Evolutionary conservation across 2,888 invertebrate species (phyloP).

Genomic region (Scelioninae gen. 1): DNA sequence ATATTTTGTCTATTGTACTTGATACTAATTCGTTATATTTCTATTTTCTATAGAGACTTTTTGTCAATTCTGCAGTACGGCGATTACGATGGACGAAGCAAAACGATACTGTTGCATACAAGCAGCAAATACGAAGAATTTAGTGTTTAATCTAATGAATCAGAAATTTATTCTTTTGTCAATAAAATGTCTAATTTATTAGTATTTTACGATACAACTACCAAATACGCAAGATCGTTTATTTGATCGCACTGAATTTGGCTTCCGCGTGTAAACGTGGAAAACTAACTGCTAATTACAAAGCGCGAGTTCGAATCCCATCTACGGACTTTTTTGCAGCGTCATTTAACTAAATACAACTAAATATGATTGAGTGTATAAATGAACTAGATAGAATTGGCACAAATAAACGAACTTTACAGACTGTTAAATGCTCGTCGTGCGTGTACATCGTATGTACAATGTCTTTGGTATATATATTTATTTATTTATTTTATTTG

Average conservation of each 20-base stretch:
- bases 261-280: slow-evolving; percentile 1
- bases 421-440: too few species aligned
- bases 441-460: too few species aligned
- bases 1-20: slow-evolving; percentile 23
- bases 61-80: slow-evolving; percentile 27
- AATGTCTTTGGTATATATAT: too few species aligned
- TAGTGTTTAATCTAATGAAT: too few species aligned
- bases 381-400: too few species aligned
- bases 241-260: not conserved
- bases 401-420: too few species aligned
- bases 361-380: too few species aligned
- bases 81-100: slow-evolving; percentile 33
- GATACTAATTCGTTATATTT: slow-evolving; percentile 25
- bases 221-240: not conserved
- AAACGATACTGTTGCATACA: slow-evolving; percentile 10
- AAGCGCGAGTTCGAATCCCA: slow-evolving; percentile 34
- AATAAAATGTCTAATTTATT: too few species aligned
- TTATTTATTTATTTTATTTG: too few species aligned
- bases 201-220: not conserved
- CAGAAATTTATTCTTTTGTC: too few species aligned
- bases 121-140: too few species aligned
- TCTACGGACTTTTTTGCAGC: slow-evolving; percentile 25
- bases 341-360: too few species aligned
- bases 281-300: not conserved
- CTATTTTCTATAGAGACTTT: slow-evolving; percentile 25